Percentiles rank a stretch among this genome's conserved stretches.
Evolutionary conservation across 1,140 invertebrate species (phyloP).

Genomic region (Cryptotermes secundus): DNA sequence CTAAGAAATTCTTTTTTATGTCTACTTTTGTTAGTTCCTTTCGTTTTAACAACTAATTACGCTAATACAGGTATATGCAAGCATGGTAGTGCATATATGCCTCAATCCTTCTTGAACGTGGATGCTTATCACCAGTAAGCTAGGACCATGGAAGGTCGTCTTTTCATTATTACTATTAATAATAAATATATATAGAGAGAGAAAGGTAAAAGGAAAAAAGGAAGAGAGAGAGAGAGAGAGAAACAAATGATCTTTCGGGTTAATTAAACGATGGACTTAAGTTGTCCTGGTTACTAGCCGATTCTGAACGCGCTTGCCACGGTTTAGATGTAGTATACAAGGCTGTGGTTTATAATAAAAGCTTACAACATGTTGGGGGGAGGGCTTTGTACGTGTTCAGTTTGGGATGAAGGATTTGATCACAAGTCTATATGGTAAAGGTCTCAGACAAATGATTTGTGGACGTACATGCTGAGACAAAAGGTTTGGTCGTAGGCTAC

Average conservation of each 20-base stretch:
- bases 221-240: not conserved
- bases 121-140: not conserved
- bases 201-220: not conserved
- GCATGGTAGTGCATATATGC: not conserved
- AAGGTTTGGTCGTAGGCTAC: not conserved
- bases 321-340: not conserved
- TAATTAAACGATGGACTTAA: slow-evolving; percentile 3
- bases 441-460: not conserved
- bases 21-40: not conserved
- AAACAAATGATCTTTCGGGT: not conserved
- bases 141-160: not conserved
- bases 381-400: not conserved
- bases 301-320: not conserved
- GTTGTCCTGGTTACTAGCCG: not conserved
- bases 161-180: slow-evolving; percentile 28
- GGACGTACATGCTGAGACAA: not conserved
- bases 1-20: slow-evolving; percentile 1
- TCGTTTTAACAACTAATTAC: not conserved
- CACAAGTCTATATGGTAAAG: not conserved
- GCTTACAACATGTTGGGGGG: not conserved
- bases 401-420: not conserved
- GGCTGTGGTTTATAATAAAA: not conserved
- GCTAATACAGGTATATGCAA: not conserved
- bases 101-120: not conserved
- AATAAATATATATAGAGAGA: slow-evolving; percentile 24